Evolutionary conservation across 1,140 invertebrate species (phyloP), one percentile per base, ranked within the genome.

Genomic region (Papilio polyxenes): DNA sequence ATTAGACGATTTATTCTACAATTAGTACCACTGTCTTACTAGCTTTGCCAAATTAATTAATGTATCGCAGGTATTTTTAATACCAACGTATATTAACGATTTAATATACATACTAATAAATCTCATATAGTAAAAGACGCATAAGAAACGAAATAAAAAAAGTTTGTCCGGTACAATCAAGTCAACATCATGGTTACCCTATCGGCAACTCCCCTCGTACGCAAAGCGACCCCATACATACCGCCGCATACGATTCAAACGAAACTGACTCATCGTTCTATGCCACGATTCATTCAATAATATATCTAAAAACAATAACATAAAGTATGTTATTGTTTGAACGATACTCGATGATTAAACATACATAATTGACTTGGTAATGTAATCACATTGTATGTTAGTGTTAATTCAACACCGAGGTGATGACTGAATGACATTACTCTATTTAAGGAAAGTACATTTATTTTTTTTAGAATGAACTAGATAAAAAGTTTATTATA

Each of bases 251-350:
- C 75, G 49, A 53, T 77, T 77, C 75, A 49, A 23, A 77, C 75
- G 23, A 77, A 77, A 48, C 75, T 77, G 75, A 77, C 75, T 77
- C 75, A 77, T 77, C 75, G 49, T 56, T 77, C 75, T 31, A 51
- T 17, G 20, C 44, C 13, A 53, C 48, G 23, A 3, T 15, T 77
- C 75, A 53, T 77, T 77, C 44, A 53, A 77, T 15, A 56, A 77
- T 23, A 48, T 23, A 56, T 23, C 48, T 23, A 77, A 77, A 23
- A 8, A 77, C 75, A 77, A 77, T 51, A 20, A 20, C 44, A 20
- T 49, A 77, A 53, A 49, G 48, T 77, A 15, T 37, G 6, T 53
- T 23, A 77, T 77, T 77, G 49, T 56, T 77, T 51, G 48, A 77
- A 49, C 23, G 6, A 77, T 37, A 7, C n/a, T 49, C 23, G 75